phyloP scores from a whole-genome alignment of 1,140 invertebrate species.

The Himalopsyche phryganea region DNA sequence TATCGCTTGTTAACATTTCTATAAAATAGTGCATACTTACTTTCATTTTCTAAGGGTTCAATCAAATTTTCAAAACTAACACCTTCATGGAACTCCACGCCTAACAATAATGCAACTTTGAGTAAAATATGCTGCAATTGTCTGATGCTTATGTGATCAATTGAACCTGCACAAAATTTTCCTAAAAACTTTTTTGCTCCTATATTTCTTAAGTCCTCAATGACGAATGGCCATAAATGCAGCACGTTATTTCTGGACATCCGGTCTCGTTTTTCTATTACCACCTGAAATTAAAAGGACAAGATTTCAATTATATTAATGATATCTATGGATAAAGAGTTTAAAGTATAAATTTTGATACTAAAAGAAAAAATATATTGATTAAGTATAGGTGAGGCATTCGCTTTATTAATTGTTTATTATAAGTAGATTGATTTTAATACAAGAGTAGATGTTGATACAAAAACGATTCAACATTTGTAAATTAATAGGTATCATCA shows the following conservation, averaged over 20 bases:
- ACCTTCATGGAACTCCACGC: conserved; percentile 93
- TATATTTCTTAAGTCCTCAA: conserved; percentile 88
- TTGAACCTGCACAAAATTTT: conserved; percentile 97
- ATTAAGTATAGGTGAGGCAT: neutral
- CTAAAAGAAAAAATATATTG: neutral
- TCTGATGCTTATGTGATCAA: conserved; percentile 97
- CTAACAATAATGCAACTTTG: conserved; percentile 93
- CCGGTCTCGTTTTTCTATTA: conserved; percentile 88
- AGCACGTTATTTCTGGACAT: conserved; percentile 97
- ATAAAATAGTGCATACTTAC: too few species aligned
- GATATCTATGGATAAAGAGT: too few species aligned
- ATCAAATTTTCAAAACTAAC: conserved; percentile 84
- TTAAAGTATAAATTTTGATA: too few species aligned
- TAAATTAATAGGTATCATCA: too few species aligned
- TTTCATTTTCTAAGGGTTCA: conserved; percentile 71
- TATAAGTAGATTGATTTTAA: too few species aligned
- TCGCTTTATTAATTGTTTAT: too few species aligned
- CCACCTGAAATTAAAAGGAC: conserved; percentile 64
- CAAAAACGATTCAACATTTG: too few species aligned
- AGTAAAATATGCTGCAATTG: conserved; percentile 93
- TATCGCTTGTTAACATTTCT: too few species aligned
- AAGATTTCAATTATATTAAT: too few species aligned
- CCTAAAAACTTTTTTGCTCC: conserved; percentile 99
- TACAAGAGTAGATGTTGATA: too few species aligned
- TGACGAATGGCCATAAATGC: conserved; percentile 98